These are phyloP conservation scores for Scaptomyza cyrtandrae DNA, from an alignment of 2,888 invertebrate species.

Conservation along the genomic window DNA sequence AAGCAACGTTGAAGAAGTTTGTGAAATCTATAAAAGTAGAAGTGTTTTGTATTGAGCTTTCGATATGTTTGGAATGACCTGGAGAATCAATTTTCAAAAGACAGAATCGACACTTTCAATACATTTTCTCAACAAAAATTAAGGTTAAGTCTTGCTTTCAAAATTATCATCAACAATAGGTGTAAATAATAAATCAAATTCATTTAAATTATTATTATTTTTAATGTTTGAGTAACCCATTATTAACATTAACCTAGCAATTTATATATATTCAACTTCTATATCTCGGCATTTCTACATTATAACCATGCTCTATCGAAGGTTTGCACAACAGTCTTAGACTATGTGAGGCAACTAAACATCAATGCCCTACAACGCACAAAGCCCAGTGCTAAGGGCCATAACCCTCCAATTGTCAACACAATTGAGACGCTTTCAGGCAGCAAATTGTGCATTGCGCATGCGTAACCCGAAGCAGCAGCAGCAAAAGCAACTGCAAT, in stretches of 20 bases:
- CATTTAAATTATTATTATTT: too few relatives aligned
- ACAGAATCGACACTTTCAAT: background rate
- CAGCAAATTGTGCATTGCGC: conserved; percentile 74
- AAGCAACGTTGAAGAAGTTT: background rate
- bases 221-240: too few relatives aligned
- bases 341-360: conserved; percentile 11
- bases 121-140: background rate
- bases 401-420: conserved; percentile 40
- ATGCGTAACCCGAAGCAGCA: conserved; percentile 67
- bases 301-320: too few relatives aligned
- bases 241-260: too few relatives aligned
- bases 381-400: background rate
- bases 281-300: too few relatives aligned
- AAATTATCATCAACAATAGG: too few relatives aligned
- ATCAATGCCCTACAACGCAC: background rate
- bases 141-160: too few relatives aligned
- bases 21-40: background rate
- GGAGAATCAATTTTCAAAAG: background rate
- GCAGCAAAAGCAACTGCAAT: conserved; percentile 15
- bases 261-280: too few relatives aligned
- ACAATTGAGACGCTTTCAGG: conserved; percentile 70
- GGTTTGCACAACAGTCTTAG: conserved; percentile 15
- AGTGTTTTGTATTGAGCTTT: background rate
- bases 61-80: too few relatives aligned
- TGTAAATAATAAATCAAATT: too few relatives aligned